Percentiles rank a stretch among this genome's conserved stretches.
These are phyloP conservation scores for Perizoma affinitatum DNA, from an alignment of 2,888 invertebrate genomes.

Conservation along the genomic window DNA sequence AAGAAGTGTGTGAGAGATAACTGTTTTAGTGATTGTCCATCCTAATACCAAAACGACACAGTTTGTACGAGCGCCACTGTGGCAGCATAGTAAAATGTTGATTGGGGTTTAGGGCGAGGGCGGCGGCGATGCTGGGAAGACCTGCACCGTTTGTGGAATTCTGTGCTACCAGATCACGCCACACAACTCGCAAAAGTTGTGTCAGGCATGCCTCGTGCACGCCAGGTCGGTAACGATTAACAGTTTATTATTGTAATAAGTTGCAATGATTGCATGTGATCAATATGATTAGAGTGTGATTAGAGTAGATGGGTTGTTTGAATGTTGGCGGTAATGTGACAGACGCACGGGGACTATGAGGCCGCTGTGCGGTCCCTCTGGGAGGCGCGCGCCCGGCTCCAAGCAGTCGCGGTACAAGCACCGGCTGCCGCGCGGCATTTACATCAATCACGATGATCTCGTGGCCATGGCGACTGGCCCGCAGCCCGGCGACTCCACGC, in stretches of 20 bases:
- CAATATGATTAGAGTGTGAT: slow-evolving; percentile 47
- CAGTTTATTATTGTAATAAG: slow-evolving; percentile 35
- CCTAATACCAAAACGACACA: slow-evolving; percentile 40
- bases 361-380: slow-evolving; percentile 89
- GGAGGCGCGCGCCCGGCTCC: slow-evolving; percentile 82
- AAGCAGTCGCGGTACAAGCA: slow-evolving; percentile 87
- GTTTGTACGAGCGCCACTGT: slow-evolving; percentile 42
- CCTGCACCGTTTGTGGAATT: slow-evolving; percentile 82
- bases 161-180: slow-evolving; percentile 79
- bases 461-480: slow-evolving; percentile 94
- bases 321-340: slow-evolving; percentile 74
- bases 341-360: slow-evolving; percentile 92
- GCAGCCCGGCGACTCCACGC: slow-evolving; percentile 81
- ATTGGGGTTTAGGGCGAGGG: slow-evolving; percentile 81
- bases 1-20: slow-evolving; percentile 78
- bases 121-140: slow-evolving; percentile 75
- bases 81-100: slow-evolving; percentile 69
- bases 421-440: slow-evolving; percentile 97
- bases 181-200: slow-evolving; percentile 82
- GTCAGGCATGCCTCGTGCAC: slow-evolving; percentile 84
- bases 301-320: slow-evolving; percentile 57
- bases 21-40: slow-evolving; percentile 47
- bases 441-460: slow-evolving; percentile 98
- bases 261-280: slow-evolving; percentile 54
- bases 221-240: slow-evolving; percentile 80